phyloP scores from a whole-genome alignment of 2,888 invertebrate species.

The Parnassius smintheus region DNA sequence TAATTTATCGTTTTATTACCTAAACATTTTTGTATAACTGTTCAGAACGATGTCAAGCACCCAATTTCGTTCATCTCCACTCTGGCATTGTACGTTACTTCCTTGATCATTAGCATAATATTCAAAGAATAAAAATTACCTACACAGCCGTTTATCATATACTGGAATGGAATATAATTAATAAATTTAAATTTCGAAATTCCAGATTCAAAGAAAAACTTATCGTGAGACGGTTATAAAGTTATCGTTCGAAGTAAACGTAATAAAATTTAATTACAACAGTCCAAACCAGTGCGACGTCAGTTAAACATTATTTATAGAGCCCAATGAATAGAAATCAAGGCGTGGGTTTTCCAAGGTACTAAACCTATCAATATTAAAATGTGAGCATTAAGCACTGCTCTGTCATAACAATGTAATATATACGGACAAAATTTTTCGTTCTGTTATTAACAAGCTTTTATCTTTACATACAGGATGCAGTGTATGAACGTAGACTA shows the following conservation, averaged over 20 bases:
- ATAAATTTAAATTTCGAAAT: neutral
- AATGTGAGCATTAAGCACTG: conserved; percentile 40
- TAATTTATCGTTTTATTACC: no score
- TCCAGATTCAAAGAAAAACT: neutral
- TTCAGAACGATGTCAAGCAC: no score
- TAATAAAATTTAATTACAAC: conserved; percentile 28
- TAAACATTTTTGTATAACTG: no score
- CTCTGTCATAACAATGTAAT: conserved; percentile 26
- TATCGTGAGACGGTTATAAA: conserved; percentile 11
- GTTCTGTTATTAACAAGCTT: neutral
- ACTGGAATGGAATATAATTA: no score
- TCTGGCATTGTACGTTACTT: neutral
- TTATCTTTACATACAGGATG: neutral
- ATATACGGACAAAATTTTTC: conserved; percentile 2
- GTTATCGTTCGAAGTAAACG: conserved; percentile 24
- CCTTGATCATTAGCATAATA: neutral
- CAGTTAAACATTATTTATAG: conserved; percentile 67
- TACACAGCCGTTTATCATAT: no score
- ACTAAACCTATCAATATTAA: conserved; percentile 35
- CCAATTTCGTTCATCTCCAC: no score
- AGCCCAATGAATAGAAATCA: conserved; percentile 34
- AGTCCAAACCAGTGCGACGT: conserved; percentile 35
- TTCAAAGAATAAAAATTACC: no score
- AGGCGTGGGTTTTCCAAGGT: conserved; percentile 29
- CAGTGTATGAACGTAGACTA: no score